A percentile compares a stretch with the other conserved stretches of the same genome.
Evolutionary conservation across 2,113 vertebrate genomes (phyloP).

Genomic region (Colinus virginianus): DNA sequence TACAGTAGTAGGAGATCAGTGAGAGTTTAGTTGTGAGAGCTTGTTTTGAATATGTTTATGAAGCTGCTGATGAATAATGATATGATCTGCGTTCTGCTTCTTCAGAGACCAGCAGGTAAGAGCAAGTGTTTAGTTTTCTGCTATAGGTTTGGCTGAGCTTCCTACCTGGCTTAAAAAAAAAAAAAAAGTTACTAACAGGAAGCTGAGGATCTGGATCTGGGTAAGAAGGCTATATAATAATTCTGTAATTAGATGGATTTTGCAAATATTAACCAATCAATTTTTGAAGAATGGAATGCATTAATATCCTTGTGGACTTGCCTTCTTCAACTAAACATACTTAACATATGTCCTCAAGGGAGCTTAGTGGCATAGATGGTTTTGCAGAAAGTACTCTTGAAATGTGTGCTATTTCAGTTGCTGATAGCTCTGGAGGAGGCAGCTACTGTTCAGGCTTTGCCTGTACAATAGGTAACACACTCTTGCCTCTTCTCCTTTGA

Average conservation of each 20-base stretch:
- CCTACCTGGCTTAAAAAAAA: too few relatives aligned
- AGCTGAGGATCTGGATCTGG: background rate
- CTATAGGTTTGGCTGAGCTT: background rate
- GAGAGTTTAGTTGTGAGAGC: background rate
- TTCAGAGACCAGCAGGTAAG: background rate
- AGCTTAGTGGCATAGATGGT: background rate
- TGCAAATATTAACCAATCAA: background rate
- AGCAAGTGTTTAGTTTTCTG: background rate
- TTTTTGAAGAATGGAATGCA: background rate
- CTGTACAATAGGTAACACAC: background rate
- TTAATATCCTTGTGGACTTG: background rate
- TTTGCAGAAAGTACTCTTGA: background rate
- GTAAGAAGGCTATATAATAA: background rate
- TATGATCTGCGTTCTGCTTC: background rate
- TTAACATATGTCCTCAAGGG: background rate
- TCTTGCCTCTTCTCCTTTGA: background rate
- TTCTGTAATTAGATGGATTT: background rate
- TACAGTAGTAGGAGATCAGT: background rate
- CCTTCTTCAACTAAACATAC: background rate
- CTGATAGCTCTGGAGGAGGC: background rate
- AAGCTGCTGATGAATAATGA: background rate
- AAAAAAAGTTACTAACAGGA: background rate
- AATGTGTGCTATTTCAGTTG: background rate
- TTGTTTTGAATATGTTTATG: background rate
- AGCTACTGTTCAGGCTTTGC: accelerated